A percentile compares a stretch with the other conserved stretches of the same genome.
These are phyloP conservation scores for Ammospiza nelsoni DNA, from an alignment of 2,113 vertebrate species.

Conservation along the genomic window DNA sequence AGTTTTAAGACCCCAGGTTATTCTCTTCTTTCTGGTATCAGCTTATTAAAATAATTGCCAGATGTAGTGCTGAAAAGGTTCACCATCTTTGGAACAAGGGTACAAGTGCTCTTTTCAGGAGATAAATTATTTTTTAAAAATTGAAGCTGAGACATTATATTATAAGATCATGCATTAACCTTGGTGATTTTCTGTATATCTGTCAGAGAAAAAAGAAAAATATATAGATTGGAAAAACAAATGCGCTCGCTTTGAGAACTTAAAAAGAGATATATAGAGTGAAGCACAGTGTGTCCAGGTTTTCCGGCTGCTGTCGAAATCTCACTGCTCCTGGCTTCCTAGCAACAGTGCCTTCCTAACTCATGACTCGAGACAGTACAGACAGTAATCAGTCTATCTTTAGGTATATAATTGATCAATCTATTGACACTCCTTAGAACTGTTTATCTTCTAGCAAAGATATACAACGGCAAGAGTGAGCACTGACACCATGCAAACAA, in stretches of 20 bases:
- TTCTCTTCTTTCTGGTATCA: background rate
- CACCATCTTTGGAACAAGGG: background rate
- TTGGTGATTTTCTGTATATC: background rate
- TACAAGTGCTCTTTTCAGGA: background rate
- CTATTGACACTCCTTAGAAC: background rate
- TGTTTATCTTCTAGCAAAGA: background rate
- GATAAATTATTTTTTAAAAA: background rate
- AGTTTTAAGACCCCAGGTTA: background rate
- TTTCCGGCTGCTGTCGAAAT: slow-evolving; percentile 8
- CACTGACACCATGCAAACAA: background rate
- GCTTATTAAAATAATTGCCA: background rate
- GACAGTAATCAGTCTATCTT: background rate
- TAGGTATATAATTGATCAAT: background rate
- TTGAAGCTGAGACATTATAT: background rate
- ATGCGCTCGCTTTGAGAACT: background rate
- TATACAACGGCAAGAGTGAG: background rate
- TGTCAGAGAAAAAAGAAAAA: background rate
- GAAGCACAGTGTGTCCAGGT: background rate
- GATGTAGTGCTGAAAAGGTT: background rate
- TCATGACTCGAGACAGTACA: background rate
- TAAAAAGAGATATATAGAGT: background rate
- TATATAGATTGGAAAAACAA: background rate
- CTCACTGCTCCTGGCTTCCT: slow-evolving; percentile 35
- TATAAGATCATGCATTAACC: background rate
- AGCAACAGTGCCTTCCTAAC: slow-evolving; percentile 36